These are phyloP conservation scores for Lepidurus couesii DNA, from an alignment of 1,140 invertebrate genomes.

Conservation along the genomic window DNA sequence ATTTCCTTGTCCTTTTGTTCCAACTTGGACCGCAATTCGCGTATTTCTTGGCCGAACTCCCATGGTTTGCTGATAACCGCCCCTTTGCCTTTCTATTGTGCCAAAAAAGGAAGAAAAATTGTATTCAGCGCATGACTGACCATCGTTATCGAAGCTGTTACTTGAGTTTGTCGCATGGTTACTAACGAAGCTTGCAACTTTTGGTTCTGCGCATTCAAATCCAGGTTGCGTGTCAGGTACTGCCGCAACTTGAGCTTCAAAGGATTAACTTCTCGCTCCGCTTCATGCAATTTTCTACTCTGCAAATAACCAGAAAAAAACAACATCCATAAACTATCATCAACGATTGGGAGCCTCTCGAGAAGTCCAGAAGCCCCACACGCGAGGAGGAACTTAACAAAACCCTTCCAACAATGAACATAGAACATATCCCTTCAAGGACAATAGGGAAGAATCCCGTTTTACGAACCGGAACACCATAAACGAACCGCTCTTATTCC, in stretches of 20 bases:
- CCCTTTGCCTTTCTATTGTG: not conserved
- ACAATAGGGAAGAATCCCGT: no score
- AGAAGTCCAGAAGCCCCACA: no score
- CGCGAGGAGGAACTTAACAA: no score
- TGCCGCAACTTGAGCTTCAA: slow-evolving; percentile 33
- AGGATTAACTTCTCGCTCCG: slow-evolving; percentile 32
- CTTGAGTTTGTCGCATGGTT: slow-evolving; percentile 9
- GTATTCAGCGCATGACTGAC: not conserved
- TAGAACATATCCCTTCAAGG: no score
- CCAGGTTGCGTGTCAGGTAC: slow-evolving; percentile 31
- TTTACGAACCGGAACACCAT: no score
- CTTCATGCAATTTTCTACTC: slow-evolving; percentile 33
- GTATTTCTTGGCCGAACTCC: slow-evolving; percentile 24
- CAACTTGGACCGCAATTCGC: slow-evolving; percentile 44
- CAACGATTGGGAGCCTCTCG: no score
- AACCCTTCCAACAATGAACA: no score
- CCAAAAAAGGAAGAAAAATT: not conserved
- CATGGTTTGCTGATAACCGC: not conserved
- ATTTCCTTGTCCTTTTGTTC: slow-evolving; percentile 46
- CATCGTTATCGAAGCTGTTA: not conserved
- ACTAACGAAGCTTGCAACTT: slow-evolving; percentile 11
- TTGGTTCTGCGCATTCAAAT: slow-evolving; percentile 33
- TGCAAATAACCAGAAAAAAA: slow-evolving; percentile 24
- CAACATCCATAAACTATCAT: slow-evolving; percentile 7
- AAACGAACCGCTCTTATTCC: no score